Conservation (phyloP, 2,797 vertebrate species). For the Carcharodon carcharias region DNA sequence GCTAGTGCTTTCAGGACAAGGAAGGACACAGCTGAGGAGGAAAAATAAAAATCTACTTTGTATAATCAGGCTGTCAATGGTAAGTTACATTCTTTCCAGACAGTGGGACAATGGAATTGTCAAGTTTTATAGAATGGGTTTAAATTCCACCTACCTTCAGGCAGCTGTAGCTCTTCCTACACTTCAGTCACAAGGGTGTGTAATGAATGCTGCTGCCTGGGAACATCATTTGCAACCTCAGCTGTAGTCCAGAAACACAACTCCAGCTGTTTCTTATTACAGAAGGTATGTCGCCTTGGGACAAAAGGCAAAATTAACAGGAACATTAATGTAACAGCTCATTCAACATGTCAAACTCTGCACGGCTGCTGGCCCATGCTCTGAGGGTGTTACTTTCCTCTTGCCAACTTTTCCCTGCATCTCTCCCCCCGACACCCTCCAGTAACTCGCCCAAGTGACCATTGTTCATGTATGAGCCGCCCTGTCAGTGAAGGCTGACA, state of each 20-base stretch:
- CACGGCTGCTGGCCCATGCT: neutral
- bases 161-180: neutral
- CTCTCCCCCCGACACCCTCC: no score
- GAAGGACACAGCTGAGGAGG: neutral
- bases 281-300: constrained; percentile 66
- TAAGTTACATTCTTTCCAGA: neutral
- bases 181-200: neutral
- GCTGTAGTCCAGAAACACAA: constrained; percentile 64
- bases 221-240: constrained; percentile 51
- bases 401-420: neutral
- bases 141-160: neutral
- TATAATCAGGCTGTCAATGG: neutral
- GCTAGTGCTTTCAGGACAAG: neutral
- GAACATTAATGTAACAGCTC: constrained; percentile 49
- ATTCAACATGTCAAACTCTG: neutral
- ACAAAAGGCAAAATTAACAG: constrained; percentile 44
- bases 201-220: neutral
- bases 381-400: neutral
- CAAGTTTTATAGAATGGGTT: neutral
- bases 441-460: neutral
- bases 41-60: neutral
- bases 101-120: neutral
- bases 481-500: neutral
- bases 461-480: neutral
- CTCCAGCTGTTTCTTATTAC: constrained; percentile 69